Evolutionary conservation across 2,888 invertebrate species (phyloP).

Genomic region (Polylopha cassiicola): DNA sequence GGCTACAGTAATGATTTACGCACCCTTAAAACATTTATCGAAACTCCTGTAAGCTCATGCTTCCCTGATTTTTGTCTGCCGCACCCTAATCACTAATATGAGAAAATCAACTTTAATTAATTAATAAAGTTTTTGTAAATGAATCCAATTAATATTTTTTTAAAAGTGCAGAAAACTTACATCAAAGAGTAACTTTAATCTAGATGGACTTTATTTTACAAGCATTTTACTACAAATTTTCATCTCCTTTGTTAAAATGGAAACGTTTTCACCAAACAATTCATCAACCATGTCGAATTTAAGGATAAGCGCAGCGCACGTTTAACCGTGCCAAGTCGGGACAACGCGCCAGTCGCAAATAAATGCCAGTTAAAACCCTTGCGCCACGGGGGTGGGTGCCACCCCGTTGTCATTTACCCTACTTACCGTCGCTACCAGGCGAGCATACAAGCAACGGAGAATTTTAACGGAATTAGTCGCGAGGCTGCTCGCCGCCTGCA

Average conservation of each 20-base stretch:
- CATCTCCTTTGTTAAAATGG: conserved; percentile 5
- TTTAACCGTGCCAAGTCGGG: conserved; percentile 41
- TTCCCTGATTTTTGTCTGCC: conserved; percentile 34
- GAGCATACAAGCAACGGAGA: conserved; percentile 64
- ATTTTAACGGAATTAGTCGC: conserved; percentile 76
- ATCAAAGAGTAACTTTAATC: too few species aligned
- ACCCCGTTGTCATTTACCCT: conserved; percentile 68
- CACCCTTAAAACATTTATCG: conserved; percentile 64
- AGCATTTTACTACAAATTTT: not conserved
- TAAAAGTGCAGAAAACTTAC: too few species aligned
- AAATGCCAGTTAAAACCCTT: conserved; percentile 30
- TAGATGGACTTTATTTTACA: too few species aligned
- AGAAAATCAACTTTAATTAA: too few species aligned
- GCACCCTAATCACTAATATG: conserved; percentile 19
- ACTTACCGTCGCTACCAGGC: conserved; percentile 58
- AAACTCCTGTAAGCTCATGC: conserved; percentile 36
- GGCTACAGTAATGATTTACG: conserved; percentile 61
- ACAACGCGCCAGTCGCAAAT: conserved; percentile 35
- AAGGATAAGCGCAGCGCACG: conserved; percentile 23
- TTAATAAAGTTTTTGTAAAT: too few species aligned
- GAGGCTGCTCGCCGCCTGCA: conserved; percentile 57
- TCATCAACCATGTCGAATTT: conserved; percentile 19
- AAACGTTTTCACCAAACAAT: conserved; percentile 13
- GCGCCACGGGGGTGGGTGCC: conserved; percentile 39
- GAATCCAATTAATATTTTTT: too few species aligned